Conservation (phyloP, 1,140 invertebrate genomes). For the Drosophila ficusphila region DNA sequence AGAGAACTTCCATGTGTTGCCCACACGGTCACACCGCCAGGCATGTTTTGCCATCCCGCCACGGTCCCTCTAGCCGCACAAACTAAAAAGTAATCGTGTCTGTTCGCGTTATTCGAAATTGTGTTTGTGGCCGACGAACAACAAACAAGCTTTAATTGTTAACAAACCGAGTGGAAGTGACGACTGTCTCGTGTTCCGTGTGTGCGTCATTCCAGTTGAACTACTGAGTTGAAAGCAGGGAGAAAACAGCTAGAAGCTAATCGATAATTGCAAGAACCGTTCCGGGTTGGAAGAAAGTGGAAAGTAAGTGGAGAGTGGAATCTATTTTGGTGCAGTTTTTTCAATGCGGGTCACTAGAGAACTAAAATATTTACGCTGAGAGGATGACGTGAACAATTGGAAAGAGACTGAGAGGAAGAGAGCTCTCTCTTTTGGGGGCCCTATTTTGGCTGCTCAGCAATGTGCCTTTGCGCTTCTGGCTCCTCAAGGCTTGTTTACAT, state of each 20-base stretch:
- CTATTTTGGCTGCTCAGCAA: slow-evolving; percentile 11
- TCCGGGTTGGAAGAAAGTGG: slow-evolving; percentile 29
- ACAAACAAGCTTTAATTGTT: background rate
- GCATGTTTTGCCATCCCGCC: background rate
- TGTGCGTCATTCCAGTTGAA: slow-evolving; percentile 14
- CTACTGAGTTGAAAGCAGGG: background rate
- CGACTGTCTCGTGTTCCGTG: slow-evolving; percentile 2
- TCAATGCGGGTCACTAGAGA: slow-evolving; percentile 8
- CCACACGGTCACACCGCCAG: background rate
- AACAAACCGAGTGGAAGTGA: background rate
- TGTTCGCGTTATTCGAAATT: slow-evolving; percentile 1
- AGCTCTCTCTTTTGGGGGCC: background rate
- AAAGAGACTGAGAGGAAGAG: background rate
- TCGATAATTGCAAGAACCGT: slow-evolving; percentile 16
- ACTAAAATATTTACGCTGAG: background rate
- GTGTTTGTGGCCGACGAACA: background rate
- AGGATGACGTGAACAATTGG: slow-evolving; percentile 19
- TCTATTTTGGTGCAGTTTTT: background rate
- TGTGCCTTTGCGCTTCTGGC: background rate
- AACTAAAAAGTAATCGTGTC: background rate
- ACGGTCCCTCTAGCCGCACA: background rate
- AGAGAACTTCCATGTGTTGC: background rate
- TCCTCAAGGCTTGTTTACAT: slow-evolving; percentile 44
- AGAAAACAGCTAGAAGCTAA: background rate
- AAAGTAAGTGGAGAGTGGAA: slow-evolving; percentile 22